Base-by-base conservation (phyloP, 1,140 invertebrate species). In the Eubasilissa regina region DNA sequence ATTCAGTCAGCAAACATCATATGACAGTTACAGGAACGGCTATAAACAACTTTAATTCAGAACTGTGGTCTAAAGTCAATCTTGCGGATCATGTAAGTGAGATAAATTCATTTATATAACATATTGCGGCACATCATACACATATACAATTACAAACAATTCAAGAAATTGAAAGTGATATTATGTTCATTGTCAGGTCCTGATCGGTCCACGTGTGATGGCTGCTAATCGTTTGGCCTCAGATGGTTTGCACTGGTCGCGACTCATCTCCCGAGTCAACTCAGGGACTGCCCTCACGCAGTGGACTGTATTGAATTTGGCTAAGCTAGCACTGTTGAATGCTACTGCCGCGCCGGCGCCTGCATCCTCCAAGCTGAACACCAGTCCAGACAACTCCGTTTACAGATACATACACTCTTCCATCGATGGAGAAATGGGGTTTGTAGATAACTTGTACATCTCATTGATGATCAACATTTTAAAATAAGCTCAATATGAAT, bases 281-380 rank as follows among this genome's bases (percentile, higher is more conserved):
- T 95, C 94, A 77, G 95, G 94, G 8, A 97, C 95, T 43, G 95
- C 96, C 74, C 95, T 94, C 84, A 96, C 97, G 82, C 95, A 98
- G 85, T 99, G 97, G 97, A 92, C 97, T 79, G 88, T 95, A 9
- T 89, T 97, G 0, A 94, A 97, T 86, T 94, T 89, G 75, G 92
- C 89, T 91, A 91, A 86, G 83, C 87, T 85, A 79, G 76, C 85
- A 62, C 62, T 44, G 12, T 75, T 82, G 17, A 82, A 82, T 45
- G 44, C 78, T 19, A 73, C 78, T 0, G 66, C 81, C 0, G 68
- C 68, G 58, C 78, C 74, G 8, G 73, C 74, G 13, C 70, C 68
- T 11, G 4, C 68, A n/a, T 43, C 44, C 25, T 35, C 64, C 21
- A 75, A 68, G 19, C 58, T 58, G 10, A 60, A 55, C 72, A 70